Percentiles rank a stretch among this genome's conserved stretches.
phyloP scores from a whole-genome alignment of 1,140 invertebrate species.

The Elymnias hypermnestra region DNA sequence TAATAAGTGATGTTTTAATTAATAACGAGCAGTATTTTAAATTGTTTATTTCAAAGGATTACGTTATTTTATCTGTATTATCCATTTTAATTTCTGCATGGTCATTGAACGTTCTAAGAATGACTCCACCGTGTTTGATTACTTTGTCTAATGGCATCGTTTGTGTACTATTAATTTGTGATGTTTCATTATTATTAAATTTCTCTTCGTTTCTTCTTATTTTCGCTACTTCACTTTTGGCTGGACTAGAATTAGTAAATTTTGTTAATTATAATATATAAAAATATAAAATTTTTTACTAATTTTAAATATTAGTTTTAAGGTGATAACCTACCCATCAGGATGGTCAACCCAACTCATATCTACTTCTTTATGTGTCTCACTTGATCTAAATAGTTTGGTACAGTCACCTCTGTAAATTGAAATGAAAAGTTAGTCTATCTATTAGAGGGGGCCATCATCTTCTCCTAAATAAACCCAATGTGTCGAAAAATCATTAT shows the following conservation, averaged over 20 bases:
- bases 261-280: no score
- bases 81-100: slow-evolving; percentile 6
- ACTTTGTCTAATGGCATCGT: slow-evolving; percentile 21
- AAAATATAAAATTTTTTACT: background rate
- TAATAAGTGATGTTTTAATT: no score
- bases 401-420: no score
- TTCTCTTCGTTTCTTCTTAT: slow-evolving; percentile 24
- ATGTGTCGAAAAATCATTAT: no score
- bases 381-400: slow-evolving; percentile 14
- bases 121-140: slow-evolving; percentile 26
- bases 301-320: no score
- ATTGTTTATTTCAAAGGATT: no score
- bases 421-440: no score
- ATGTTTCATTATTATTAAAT: background rate
- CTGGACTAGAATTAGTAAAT: slow-evolving; percentile 24
- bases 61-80: background rate
- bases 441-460: no score
- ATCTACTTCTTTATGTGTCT: slow-evolving; percentile 33
- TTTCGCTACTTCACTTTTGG: slow-evolving; percentile 26
- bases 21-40: no score
- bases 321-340: slow-evolving; percentile 50
- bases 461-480: no score
- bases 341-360: slow-evolving; percentile 48
- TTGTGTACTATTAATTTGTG: background rate
- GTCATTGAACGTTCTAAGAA: slow-evolving; percentile 4